Conservation (phyloP, 2,888 invertebrate genomes). For the Synergus gifuensis region DNA sequence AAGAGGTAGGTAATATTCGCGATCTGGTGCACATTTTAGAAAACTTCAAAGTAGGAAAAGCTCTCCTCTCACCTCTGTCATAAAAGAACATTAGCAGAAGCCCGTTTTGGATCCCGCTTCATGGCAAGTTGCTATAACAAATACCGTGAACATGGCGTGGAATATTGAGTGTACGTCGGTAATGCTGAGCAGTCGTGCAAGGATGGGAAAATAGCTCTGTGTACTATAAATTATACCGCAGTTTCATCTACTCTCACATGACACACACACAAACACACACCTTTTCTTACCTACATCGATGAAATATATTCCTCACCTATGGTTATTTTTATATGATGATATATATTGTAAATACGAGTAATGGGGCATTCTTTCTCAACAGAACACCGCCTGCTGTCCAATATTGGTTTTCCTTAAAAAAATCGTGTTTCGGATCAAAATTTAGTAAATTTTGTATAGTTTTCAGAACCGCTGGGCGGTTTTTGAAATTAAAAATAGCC, state of each 20-base stretch:
- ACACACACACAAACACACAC: not conserved
- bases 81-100: constrained; percentile 57
- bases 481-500: too few species aligned
- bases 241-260: not conserved
- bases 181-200: constrained; percentile 39
- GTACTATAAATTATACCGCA: not conserved
- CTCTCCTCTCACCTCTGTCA: constrained; percentile 38
- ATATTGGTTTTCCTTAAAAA: too few species aligned
- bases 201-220: not conserved
- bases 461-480: too few species aligned
- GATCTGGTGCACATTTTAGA: too few species aligned
- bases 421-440: too few species aligned
- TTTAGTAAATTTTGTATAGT: too few species aligned
- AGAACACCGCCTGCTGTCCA: too few species aligned
- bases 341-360: too few species aligned
- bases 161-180: constrained; percentile 57
- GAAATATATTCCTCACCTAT: too few species aligned
- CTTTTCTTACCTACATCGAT: too few species aligned
- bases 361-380: too few species aligned
- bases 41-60: not conserved
- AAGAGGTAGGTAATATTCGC: not conserved
- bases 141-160: constrained; percentile 57
- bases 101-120: constrained; percentile 53
- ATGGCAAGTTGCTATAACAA: constrained; percentile 56
- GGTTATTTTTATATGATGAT: too few species aligned